Conservation (phyloP, 2,113 vertebrate genomes). For the Limnothrissa miodon region DNA sequence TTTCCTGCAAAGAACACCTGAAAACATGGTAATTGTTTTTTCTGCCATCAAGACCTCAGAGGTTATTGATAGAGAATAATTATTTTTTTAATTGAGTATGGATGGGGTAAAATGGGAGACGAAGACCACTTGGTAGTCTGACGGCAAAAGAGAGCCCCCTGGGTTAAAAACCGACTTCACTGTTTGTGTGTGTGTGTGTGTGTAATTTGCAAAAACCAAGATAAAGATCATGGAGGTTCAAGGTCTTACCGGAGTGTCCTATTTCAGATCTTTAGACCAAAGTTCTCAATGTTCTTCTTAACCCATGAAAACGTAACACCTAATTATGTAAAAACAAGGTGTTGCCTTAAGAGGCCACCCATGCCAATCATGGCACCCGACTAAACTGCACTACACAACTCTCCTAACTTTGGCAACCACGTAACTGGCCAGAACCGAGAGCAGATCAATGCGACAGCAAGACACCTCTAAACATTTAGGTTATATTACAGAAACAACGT, state of each 20-base stretch:
- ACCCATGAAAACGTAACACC: neutral
- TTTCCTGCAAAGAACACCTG: neutral
- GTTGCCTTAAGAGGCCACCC: neutral
- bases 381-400: neutral
- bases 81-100: neutral
- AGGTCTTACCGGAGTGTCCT: neutral
- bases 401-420: slow-evolving; percentile 3
- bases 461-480: slow-evolving; percentile 5
- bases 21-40: neutral
- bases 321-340: neutral
- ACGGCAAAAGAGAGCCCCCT: neutral
- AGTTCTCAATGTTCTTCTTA: neutral
- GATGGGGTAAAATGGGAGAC: neutral
- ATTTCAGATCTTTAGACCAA: neutral
- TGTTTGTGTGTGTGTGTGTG: neutral
- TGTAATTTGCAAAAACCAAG: neutral
- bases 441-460: slow-evolving; percentile 1
- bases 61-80: neutral
- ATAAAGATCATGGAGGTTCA: neutral
- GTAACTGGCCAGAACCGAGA: neutral
- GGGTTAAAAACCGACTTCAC: neutral
- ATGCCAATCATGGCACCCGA: neutral
- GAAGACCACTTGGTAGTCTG: slow-evolving; percentile 10
- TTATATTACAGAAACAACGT: neutral
- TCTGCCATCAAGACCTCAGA: neutral